These are phyloP conservation scores for Pterostichus madidus DNA, from an alignment of 2,888 invertebrate genomes.

Conservation along the genomic window DNA sequence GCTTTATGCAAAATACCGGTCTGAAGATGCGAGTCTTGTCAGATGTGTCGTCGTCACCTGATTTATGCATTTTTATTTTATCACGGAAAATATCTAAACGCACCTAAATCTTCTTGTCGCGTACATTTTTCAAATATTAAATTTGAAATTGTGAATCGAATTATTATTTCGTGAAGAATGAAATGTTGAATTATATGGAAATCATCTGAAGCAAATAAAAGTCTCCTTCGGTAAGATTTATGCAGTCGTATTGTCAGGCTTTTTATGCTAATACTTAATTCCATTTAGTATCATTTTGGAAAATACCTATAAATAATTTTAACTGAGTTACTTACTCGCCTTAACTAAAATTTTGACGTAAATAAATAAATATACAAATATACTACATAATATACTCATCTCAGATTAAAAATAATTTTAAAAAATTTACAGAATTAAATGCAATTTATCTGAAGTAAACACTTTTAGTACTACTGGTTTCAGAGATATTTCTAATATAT, in stretches of 20 bases:
- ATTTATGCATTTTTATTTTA: constrained; percentile 54
- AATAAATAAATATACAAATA: too few relatives aligned
- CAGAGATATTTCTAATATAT: too few relatives aligned
- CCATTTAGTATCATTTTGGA: too few relatives aligned
- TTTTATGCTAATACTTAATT: background rate
- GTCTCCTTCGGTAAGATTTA: background rate
- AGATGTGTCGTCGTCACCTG: constrained; percentile 49
- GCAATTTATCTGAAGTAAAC: too few relatives aligned
- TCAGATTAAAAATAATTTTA: too few relatives aligned
- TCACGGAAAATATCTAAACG: constrained; percentile 41
- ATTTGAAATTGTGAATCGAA: constrained; percentile 49
- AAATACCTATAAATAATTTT: too few relatives aligned
- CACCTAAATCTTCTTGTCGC: constrained; percentile 45
- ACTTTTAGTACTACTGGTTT: too few relatives aligned
- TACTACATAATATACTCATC: too few relatives aligned
- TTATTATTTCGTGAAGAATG: constrained; percentile 29
- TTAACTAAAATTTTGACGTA: too few relatives aligned
- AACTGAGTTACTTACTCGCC: too few relatives aligned
- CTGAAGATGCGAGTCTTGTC: constrained; percentile 31
- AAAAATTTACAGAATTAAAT: too few relatives aligned
- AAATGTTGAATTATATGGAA: constrained; percentile 27
- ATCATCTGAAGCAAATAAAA: constrained; percentile 34
- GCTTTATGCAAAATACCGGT: constrained; percentile 35
- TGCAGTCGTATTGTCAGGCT: background rate
- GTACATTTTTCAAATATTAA: constrained; percentile 50